phyloP scores from a whole-genome alignment of 2,888 invertebrate genomes.

The Stomorhina lunata region DNA sequence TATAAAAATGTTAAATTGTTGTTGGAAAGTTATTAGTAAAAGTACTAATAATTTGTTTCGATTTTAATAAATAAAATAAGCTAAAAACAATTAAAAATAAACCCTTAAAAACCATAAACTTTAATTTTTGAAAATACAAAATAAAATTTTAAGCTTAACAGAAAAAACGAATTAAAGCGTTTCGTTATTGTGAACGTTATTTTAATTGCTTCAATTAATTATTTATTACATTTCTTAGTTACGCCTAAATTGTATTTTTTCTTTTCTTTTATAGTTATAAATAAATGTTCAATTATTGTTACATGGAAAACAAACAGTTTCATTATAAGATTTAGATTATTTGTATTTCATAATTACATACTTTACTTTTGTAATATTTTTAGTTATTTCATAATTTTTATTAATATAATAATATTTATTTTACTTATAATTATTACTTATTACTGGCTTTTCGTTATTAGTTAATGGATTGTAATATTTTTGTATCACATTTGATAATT shows the following conservation, averaged over 20 bases:
- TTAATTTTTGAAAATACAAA: neutral
- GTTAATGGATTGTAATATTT: slow-evolving; percentile 61
- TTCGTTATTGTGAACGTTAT: neutral
- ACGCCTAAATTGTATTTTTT: neutral
- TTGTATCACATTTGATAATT: slow-evolving; percentile 63
- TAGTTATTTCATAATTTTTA: neutral
- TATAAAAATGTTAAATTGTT: neutral
- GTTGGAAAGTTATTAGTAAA: too few relatives aligned
- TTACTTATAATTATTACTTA: slow-evolving; percentile 11
- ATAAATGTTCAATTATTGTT: neutral
- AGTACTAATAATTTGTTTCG: neutral
- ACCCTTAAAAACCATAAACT: neutral
- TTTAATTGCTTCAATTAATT: neutral
- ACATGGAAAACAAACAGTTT: slow-evolving; percentile 1
- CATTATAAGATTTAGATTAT: neutral
- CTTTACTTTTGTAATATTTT: neutral
- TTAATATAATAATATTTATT: slow-evolving; percentile 4
- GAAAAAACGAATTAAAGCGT: neutral
- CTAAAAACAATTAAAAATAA: neutral
- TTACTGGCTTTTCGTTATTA: slow-evolving; percentile 42
- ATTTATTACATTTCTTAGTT: neutral
- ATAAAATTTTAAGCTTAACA: neutral
- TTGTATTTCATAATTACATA: neutral
- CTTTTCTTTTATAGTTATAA: too few relatives aligned
- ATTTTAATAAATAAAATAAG: neutral